phyloP scores from a whole-genome alignment of 35 echinoderm and acorn worm species.

The Strongylocentrotus purpuratus region DNA sequence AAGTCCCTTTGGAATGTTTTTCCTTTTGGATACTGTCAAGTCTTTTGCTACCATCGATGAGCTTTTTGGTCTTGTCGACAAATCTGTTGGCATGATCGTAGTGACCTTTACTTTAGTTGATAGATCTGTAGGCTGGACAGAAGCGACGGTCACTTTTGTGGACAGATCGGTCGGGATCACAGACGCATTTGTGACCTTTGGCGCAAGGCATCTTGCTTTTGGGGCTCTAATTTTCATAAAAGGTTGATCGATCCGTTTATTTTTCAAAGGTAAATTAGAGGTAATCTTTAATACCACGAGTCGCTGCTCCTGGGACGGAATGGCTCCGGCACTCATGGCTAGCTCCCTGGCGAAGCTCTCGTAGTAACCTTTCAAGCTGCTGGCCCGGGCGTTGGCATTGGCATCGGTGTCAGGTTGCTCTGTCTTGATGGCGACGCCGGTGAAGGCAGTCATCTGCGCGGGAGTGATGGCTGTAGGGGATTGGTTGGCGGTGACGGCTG shows the following conservation, averaged over 20 bases:
- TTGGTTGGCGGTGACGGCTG: background rate
- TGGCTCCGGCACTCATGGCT: slow-evolving; percentile 45
- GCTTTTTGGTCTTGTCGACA: background rate
- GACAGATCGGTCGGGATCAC: background rate
- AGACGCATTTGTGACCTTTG: background rate
- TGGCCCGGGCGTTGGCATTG: background rate
- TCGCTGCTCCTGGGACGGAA: slow-evolving; percentile 24
- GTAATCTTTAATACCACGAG: slow-evolving; percentile 41
- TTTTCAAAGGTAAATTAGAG: slow-evolving; percentile 42
- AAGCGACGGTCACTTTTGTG: background rate
- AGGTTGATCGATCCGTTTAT: background rate
- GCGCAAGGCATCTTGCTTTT: background rate
- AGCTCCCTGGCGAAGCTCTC: slow-evolving; percentile 46
- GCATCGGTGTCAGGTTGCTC: slow-evolving; percentile 3
- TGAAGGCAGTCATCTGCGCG: slow-evolving; percentile 36
- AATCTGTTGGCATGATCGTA: background rate
- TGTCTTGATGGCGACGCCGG: slow-evolving; percentile 30
- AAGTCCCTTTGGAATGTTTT: background rate
- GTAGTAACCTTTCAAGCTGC: slow-evolving; percentile 37
- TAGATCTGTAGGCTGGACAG: background rate
- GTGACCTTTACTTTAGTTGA: background rate
- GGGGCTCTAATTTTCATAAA: background rate
- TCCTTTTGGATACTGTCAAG: background rate
- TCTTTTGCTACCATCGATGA: background rate
- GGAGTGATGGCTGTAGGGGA: slow-evolving; percentile 8